Conservation (phyloP, 2,797 vertebrate genomes). For the Anomalospiza imberbis region DNA sequence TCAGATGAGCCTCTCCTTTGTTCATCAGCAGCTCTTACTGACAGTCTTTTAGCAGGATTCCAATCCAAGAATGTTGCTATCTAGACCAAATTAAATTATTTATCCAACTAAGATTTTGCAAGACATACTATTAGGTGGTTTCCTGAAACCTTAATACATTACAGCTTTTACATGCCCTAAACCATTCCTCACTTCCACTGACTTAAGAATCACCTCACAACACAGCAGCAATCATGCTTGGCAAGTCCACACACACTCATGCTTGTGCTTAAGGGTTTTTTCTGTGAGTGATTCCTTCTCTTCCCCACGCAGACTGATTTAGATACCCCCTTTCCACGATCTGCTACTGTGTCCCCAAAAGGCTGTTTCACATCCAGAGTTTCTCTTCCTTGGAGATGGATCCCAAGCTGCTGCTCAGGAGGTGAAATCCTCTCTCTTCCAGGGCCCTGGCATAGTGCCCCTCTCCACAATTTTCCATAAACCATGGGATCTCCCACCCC, state of each 20-base stretch:
- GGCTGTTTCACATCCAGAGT: neutral
- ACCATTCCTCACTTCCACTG: neutral
- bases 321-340: neutral
- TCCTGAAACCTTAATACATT: slow-evolving; percentile 37
- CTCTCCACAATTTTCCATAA: neutral
- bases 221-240: neutral
- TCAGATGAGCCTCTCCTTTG: slow-evolving; percentile 8
- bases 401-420: neutral
- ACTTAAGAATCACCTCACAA: slow-evolving; percentile 11
- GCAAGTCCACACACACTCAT: neutral
- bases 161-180: neutral
- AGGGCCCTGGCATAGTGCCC: neutral
- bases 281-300: neutral
- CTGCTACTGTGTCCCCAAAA: neutral
- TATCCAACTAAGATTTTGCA: slow-evolving; percentile 46
- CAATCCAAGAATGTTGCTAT: slow-evolving; percentile 15
- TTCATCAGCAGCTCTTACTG: slow-evolving; percentile 29
- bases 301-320: neutral
- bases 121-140: slow-evolving; percentile 15
- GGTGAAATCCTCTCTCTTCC: neutral
- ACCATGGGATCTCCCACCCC: neutral
- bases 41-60: slow-evolving; percentile 44
- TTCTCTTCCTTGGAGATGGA: neutral
- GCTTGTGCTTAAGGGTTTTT: neutral
- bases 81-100: slow-evolving; percentile 59